Evolutionary conservation across 2,888 invertebrate genomes (phyloP), one percentile per base, ranked within the genome.

Genomic region (Apoda limacodes): DNA sequence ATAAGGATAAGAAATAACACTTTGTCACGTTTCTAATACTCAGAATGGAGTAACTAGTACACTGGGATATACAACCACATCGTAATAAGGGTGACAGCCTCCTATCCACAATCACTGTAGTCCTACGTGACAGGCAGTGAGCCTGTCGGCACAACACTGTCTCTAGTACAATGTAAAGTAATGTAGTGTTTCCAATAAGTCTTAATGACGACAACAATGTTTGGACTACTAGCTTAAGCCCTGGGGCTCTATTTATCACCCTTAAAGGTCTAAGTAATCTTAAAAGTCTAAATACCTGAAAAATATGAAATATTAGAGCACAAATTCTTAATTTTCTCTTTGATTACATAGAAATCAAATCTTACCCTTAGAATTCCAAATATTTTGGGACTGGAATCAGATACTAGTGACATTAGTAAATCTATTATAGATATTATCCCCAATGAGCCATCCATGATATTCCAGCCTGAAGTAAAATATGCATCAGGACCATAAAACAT

Each of bases 381-480:
- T 70, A 99, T 99, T 64, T 94, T 85, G 9, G 98, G 97, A 82
- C 94, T 96, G 39, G 93, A 92, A 56, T 95, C 92, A 37, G 93
- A 94, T 45, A 97, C 85, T 43, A 98, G 69, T 38, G 97, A 95
- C 90, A 99, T 96, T 46, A 96, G 82, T 47, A 98, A 85, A 82
- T 99, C 99, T 49, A 99, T 90, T 48, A 99, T 92, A 37, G 98
- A 98, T 61, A 99, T 96, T 50, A 94, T 90, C 45, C 99, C 99
- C 35, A 99, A 85, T 17, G 94, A 92, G 27, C 99, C 99, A 62
- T 99, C 99, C 96, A 99, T 98, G 43, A 98, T 93, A 72, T 99
- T 99, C 99, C 99, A 99, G 5, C 99, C 98, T 34, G 97, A 98
- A 46, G 95, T 96, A 65, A 99, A 95, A 70, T 99, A 99, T 4